These are phyloP conservation scores for Coreoperca whiteheadi DNA, from an alignment of 2,113 vertebrate genomes.

Conservation along the genomic window DNA sequence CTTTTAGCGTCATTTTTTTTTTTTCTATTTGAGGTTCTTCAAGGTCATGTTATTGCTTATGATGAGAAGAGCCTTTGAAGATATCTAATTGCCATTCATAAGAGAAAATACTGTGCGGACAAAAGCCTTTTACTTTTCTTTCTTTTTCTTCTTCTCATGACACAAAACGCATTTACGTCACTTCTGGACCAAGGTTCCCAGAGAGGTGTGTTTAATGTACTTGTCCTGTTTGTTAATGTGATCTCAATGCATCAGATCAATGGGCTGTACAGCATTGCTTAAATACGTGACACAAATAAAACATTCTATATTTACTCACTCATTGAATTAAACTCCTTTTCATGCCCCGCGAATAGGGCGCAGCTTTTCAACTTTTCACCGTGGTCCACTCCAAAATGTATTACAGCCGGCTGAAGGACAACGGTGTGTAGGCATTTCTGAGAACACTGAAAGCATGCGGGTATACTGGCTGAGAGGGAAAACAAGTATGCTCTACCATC, in stretches of 20 bases:
- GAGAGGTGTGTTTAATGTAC: constrained; percentile 23
- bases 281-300: constrained; percentile 12
- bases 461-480: constrained; percentile 1
- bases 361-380: constrained; percentile 20
- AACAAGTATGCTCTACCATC: constrained; percentile 3
- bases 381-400: background rate
- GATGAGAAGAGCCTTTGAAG: constrained; percentile 47
- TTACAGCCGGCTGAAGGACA: background rate
- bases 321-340: constrained; percentile 31
- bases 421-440: background rate
- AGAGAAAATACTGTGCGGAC: constrained; percentile 29
- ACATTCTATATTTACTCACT: constrained; percentile 8
- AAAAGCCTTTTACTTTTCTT: constrained; percentile 7
- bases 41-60: constrained; percentile 33
- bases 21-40: background rate
- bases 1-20: background rate
- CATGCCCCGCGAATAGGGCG: background rate
- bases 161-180: background rate
- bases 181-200: constrained; percentile 5
- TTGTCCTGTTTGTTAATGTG: constrained; percentile 43
- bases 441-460: background rate
- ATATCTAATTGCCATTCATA: constrained; percentile 43
- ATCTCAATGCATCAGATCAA: constrained; percentile 38
- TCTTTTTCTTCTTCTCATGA: background rate
- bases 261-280: constrained; percentile 7